Base-by-base conservation (phyloP, 2,113 vertebrate species). In the Cinclus mexicanus region DNA sequence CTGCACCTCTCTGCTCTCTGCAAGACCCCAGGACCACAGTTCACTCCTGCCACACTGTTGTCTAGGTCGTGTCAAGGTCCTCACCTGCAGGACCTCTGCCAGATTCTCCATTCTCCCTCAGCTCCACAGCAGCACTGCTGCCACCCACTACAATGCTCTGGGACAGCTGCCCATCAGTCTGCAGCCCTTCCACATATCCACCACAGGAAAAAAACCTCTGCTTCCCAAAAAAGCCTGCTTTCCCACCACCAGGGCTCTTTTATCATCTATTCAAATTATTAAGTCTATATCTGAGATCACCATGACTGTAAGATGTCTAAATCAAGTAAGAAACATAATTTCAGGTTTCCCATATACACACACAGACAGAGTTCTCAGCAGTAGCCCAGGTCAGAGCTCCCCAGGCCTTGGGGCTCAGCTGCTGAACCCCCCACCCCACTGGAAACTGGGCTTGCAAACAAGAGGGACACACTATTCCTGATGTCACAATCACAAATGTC, bases 401-500 rank as follows among this genome's bases (percentile, higher is more conserved):
- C 33, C 6, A 63, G 5, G 10, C 23, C 7, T 0, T 29, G 9
- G 17, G 10, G 17, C 10, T 91, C 47, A 78, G 18, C 57, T 76
- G 31, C 47, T 94, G 41, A 56, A 16, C 11, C 6, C 6, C 8
- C 10, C 2, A 5, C 6, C 4, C 14, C 22, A 35, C 16, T n/a
- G 10, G 63, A 75, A 91, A 69, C 26, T 41, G n/a, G 1, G 3
- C 24, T 87, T 68, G 37, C 15, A 74, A 68, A 72, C 21, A 75
- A 77, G 37, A 76, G 21, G 41, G 23, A 53, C 13, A 37, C 9
- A 6, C 69, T 53, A 56, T 81, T 93, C 35, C 39, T 81, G 35
- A 47, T 79, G 37, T 18, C 52, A 71, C 33, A 80, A 61, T 39
- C 83, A 78, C 74, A 95, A 85, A 95, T 93, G 65, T 94, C 56